Evolutionary conservation across 2,888 invertebrate genomes (phyloP).

Genomic region (Ferdinandea cuprea): DNA sequence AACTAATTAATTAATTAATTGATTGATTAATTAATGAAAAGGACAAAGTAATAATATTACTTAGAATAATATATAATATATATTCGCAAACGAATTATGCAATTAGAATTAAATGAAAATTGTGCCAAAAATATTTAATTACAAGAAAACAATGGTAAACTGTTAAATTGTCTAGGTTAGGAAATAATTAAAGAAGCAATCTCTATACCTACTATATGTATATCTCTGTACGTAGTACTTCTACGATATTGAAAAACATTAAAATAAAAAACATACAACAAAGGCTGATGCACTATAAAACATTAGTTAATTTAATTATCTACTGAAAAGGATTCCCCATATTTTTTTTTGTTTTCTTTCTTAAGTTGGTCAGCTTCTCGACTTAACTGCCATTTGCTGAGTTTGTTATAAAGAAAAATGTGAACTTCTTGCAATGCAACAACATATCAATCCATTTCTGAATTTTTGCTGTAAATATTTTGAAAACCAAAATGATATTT

Average conservation of each 20-base stretch:
- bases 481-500: constrained; percentile 53
- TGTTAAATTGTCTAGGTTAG: constrained; percentile 67
- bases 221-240: constrained; percentile 14
- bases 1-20: constrained; percentile 52
- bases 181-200: constrained; percentile 36
- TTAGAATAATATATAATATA: constrained; percentile 25
- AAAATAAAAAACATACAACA: background rate
- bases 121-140: constrained; percentile 75
- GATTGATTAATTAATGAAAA: constrained; percentile 21
- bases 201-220: background rate
- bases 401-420: background rate
- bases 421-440: background rate
- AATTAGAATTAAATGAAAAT: constrained; percentile 72
- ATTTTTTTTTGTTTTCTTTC: no score
- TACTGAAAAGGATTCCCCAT: constrained; percentile 9
- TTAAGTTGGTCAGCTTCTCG: constrained; percentile 31
- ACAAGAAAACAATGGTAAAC: constrained; percentile 46
- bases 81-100: constrained; percentile 55
- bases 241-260: constrained; percentile 7
- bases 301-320: constrained; percentile 27
- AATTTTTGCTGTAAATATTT: constrained; percentile 60
- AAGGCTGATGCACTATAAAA: constrained; percentile 40
- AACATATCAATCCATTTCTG: background rate
- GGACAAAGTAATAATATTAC: constrained; percentile 36
- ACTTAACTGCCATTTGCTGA: constrained; percentile 45